Evolutionary conservation across 2,113 vertebrate genomes (phyloP), one percentile per base, ranked within the genome.

Genomic region (Manacus vitellinus): DNA sequence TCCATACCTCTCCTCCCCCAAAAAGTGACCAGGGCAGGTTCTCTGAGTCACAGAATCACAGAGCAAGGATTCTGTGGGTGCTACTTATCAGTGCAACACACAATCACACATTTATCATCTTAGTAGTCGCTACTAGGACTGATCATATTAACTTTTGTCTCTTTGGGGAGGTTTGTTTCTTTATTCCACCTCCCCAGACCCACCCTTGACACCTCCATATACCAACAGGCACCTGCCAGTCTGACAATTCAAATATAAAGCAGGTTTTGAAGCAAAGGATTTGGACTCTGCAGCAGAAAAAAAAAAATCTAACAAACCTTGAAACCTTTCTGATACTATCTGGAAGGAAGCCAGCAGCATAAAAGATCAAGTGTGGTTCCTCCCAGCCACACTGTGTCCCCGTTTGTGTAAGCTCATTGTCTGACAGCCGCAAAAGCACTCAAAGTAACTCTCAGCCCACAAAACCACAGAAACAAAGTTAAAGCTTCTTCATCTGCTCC

Each of bases 121-220:
- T 24, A 33, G n/a, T 4, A 10, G 28, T 35, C 33, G 8, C 43
- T 33, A 21, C 20, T 3, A 58, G 43, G 39, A 24, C 15, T 2
- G 3, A 30, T 15, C 27, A 30, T 3, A 1, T 1, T 1, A 14
- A 39, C 10, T 87, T 72, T 37, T 1, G 6, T 39, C 58, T 67
- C 27, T 74, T 27, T 2, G 4, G 20, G 8, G 22, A 0, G 0
- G 10, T 22, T 39, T 39, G 39, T 39, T 39, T 39, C 39, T 43
- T 85, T 4, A 43, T 14, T 65, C 27, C 16, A 12, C 12, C 33
- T 67, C 39, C 63, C 46, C 39, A 51, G 51, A 33, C 17, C 22
- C 8, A 2, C 2, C 33, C 33, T 28, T 54, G 35, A 43, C 37
- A 74, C 10, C 15, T 1, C 2, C 10, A 1, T 10, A 66, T 6